Evolutionary conservation across 2,113 vertebrate species (phyloP).

Genomic region (Heterotis niloticus): DNA sequence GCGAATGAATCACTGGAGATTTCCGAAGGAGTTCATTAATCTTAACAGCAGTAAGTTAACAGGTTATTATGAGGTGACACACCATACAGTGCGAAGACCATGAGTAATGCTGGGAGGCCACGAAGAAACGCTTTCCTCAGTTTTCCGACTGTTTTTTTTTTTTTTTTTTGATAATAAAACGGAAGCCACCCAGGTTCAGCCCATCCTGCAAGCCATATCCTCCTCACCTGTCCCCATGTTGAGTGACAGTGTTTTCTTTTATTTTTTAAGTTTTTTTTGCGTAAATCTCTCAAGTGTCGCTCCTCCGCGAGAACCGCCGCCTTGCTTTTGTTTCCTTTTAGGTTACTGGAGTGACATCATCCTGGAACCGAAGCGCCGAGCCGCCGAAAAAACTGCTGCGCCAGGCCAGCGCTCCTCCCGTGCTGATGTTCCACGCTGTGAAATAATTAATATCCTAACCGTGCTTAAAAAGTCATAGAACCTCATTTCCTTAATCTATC

Average conservation of each 20-base stretch:
- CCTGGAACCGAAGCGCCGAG: not conserved
- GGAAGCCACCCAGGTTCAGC: not conserved
- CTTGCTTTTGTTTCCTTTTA: not conserved
- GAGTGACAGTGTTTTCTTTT: not conserved
- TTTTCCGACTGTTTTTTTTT: not conserved
- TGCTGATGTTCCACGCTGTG: not conserved
- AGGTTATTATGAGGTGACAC: too few species aligned
- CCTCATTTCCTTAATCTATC: not conserved
- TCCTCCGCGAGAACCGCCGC: too few species aligned
- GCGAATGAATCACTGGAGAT: too few species aligned
- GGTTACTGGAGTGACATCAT: not conserved
- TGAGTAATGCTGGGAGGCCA: too few species aligned
- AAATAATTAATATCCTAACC: constrained; percentile 9
- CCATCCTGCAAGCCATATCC: not conserved
- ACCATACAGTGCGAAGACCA: too few species aligned
- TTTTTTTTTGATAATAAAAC: not conserved
- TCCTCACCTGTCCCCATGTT: not conserved
- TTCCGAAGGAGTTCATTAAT: too few species aligned
- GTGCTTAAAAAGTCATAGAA: not conserved
- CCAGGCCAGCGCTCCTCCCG: not conserved
- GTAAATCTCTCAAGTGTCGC: not conserved
- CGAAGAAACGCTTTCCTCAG: not conserved
- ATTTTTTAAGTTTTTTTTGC: not conserved
- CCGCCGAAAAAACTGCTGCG: not conserved
- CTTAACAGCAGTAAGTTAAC: too few species aligned